Evolutionary conservation across 2,113 vertebrate species (phyloP).

Genomic region (Protobothrops flavoviridis): DNA sequence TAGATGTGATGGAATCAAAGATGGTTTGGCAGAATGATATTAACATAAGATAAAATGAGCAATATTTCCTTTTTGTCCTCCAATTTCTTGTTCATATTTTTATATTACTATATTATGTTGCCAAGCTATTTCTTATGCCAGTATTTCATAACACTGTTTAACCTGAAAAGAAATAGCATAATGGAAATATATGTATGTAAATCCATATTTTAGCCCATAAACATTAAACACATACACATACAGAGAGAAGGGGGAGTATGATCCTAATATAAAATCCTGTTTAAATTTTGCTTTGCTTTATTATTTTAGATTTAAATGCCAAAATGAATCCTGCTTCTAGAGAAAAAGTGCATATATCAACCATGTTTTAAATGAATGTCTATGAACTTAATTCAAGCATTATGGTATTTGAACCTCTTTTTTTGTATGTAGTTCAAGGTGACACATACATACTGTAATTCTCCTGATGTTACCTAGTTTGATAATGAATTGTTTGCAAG

Average conservation of each 20-base stretch:
- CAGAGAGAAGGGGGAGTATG: neutral
- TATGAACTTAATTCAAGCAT: neutral
- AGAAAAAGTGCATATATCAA: constrained; percentile 42
- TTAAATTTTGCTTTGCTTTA: neutral
- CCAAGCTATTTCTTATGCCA: neutral
- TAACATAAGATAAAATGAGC: neutral
- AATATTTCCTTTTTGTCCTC: neutral
- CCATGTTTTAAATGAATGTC: constrained; percentile 31
- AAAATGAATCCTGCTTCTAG: constrained; percentile 22
- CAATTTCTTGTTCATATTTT: neutral
- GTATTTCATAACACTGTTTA: neutral
- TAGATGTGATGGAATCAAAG: neutral
- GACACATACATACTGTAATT: too few relatives aligned
- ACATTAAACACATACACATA: neutral
- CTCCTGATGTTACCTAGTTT: too few relatives aligned
- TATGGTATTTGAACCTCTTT: neutral
- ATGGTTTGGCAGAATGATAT: neutral
- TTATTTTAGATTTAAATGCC: constrained; percentile 34
- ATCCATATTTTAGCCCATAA: neutral
- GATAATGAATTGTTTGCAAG: too few relatives aligned
- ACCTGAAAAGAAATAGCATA: neutral
- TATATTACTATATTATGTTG: neutral
- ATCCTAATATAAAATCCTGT: constrained; percentile 29
- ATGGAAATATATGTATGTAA: too few relatives aligned
- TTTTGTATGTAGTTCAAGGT: neutral